phyloP scores from a whole-genome alignment of 2,888 invertebrate genomes.

The Spatulosminthurus flaviceps region DNA sequence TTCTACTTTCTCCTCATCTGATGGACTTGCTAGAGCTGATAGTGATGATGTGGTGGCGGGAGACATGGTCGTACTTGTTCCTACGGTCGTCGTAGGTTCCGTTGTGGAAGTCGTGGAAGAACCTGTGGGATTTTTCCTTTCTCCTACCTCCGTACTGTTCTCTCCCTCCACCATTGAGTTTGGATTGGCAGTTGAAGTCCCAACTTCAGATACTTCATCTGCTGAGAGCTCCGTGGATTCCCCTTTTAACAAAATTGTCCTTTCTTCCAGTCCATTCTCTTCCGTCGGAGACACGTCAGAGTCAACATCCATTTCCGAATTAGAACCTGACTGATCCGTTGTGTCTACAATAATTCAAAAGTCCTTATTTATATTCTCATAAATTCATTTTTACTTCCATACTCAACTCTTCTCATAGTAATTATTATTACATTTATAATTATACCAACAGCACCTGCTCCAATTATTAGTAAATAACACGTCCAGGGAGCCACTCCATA shows the following conservation, averaged over 20 bases:
- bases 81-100: conserved; percentile 43
- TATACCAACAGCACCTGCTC: too few species aligned
- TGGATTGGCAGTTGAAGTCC: conserved; percentile 28
- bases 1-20: too few species aligned
- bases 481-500: too few species aligned
- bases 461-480: too few species aligned
- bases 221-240: background rate
- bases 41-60: conserved; percentile 62
- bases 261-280: conserved; percentile 30
- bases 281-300: conserved; percentile 35
- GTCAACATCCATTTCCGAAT: conserved; percentile 44
- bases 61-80: conserved; percentile 63
- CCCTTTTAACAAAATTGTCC: conserved; percentile 12
- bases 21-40: background rate
- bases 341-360: conserved; percentile 34
- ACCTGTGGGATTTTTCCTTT: conserved; percentile 22
- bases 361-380: background rate
- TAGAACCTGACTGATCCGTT: conserved; percentile 47
- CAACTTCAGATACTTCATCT: background rate
- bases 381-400: too few species aligned
- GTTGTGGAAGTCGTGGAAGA: conserved; percentile 18
- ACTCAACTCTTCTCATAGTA: too few species aligned
- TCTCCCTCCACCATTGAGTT: background rate
- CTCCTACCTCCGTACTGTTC: conserved; percentile 5
- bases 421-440: too few species aligned